Conservation (phyloP, 2,113 vertebrate genomes). For the Ia io region DNA sequence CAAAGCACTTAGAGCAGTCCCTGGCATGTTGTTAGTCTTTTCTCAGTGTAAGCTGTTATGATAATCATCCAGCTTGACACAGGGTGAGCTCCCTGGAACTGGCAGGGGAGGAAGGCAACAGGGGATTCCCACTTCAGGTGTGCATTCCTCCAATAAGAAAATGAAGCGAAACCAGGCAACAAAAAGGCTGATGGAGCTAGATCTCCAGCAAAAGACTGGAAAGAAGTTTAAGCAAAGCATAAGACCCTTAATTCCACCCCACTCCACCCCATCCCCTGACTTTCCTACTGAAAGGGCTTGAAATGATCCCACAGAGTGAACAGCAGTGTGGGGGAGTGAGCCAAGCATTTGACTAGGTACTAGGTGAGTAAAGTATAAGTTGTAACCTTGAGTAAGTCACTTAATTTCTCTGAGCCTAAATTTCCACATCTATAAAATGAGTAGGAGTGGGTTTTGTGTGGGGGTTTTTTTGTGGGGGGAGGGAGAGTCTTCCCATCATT, state of each 20-base stretch:
- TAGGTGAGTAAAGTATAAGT: background rate
- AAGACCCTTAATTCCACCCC: background rate
- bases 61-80: background rate
- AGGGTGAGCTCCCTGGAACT: background rate
- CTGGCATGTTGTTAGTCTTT: background rate
- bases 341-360: background rate
- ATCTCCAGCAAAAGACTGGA: background rate
- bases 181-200: background rate
- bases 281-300: background rate
- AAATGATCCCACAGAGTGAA: background rate
- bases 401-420: constrained; percentile 28
- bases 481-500: background rate
- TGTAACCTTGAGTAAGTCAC: background rate
- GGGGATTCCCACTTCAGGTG: background rate
- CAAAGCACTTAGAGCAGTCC: background rate
- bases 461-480: background rate
- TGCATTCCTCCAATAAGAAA: background rate
- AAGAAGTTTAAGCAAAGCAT: background rate
- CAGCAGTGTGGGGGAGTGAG: background rate
- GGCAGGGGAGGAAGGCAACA: background rate
- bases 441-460: background rate
- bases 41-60: background rate
- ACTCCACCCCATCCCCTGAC: background rate
- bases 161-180: background rate
- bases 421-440: constrained; percentile 26